Percentiles rank a stretch among this genome's conserved stretches.
These are phyloP conservation scores for Opisthocomus hoazin DNA, from an alignment of 2,113 vertebrate genomes.

Conservation along the genomic window DNA sequence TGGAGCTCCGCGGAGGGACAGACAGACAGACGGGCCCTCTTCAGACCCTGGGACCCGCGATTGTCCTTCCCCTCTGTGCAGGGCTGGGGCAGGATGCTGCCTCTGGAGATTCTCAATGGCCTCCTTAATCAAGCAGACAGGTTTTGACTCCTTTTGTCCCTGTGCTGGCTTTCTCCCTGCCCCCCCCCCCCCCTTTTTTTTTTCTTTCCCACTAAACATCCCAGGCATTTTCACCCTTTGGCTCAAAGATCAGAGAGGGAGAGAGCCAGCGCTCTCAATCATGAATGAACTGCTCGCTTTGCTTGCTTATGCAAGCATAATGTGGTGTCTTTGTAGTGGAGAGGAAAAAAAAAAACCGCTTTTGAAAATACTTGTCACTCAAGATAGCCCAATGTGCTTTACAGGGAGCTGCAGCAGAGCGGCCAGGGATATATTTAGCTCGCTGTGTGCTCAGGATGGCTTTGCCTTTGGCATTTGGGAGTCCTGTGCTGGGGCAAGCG, in stretches of 20 bases:
- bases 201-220: background rate
- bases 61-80: background rate
- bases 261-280: background rate
- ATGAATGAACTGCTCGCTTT: background rate
- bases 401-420: background rate
- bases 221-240: background rate
- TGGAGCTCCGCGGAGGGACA: too few relatives aligned
- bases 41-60: background rate
- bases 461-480: background rate
- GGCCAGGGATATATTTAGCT: background rate
- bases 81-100: background rate
- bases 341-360: background rate
- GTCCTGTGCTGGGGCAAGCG: background rate
- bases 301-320: background rate
- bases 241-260: background rate
- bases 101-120: background rate
- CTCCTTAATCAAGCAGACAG: constrained; percentile 2
- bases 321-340: background rate
- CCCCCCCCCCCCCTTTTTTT: too few relatives aligned
- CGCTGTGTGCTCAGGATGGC: background rate
- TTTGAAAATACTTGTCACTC: background rate
- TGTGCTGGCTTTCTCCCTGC: background rate
- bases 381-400: background rate
- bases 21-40: background rate
- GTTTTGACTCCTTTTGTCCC: constrained; percentile 20